Base-by-base conservation (phyloP, 2,888 invertebrate genomes). In the Liopterus haemorrhoidalis region DNA sequence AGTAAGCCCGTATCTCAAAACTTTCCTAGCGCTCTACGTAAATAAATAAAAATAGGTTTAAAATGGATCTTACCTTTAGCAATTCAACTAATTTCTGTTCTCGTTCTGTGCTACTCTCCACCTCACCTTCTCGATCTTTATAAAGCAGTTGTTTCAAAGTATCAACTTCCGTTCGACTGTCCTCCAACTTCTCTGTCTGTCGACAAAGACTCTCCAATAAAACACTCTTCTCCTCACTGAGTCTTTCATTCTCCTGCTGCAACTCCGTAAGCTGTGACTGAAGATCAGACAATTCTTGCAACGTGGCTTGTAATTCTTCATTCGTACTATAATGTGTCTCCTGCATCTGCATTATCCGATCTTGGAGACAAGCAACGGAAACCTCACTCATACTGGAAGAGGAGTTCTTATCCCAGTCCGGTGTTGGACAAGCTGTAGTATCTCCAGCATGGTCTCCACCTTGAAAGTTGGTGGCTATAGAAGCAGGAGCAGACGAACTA, bases 391-490 rank as follows among this genome's bases (percentile, higher is more conserved):
- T 74, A 3, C 85, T 85, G 49, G 89, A 86, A 31, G 85, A 85
- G 45, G 90, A 90, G 66, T 89, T 85, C 65, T 89, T 90, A 69
- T 93, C 92, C 93, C 93, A 93, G 54, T 90, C 89, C 5, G 85
- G 85, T 5, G 85, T 84, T 51, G 79, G 74, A 46, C 81, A 82
- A n/a, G 82, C 79, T 12, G 80, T 81, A 54, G 75, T 75, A 49
- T 71, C 72, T 22, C 61, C 65, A 36, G 62, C 59, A 36, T 63
- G 66, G 38, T 61, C 59, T 14, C 60, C 37, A 39, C 64, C 49
- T 65, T 66, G 50, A 6, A 55, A 54, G 49, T 67, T 68, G 2
- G 66, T 63, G 60, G 82, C 73, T 58, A 86, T 86, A 42, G 85
- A 85, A n/a, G 84, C 83, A 12, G 86, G 85, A 37, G 86, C 86